Conservation (phyloP, 2,113 vertebrate genomes). For the Python bivittatus region DNA sequence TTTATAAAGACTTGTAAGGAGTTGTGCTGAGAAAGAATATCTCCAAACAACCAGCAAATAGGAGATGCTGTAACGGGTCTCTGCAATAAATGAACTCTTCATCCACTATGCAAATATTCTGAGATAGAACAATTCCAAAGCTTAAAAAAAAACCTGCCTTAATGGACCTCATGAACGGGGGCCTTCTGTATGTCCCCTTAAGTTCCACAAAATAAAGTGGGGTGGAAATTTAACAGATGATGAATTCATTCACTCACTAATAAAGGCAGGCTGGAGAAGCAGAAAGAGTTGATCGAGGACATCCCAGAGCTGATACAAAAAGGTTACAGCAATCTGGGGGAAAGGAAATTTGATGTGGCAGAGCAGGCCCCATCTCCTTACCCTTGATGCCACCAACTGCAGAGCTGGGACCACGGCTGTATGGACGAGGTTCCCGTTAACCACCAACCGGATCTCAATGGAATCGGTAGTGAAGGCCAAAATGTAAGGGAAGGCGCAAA, state of each 20-base stretch:
- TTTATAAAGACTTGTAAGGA: background rate
- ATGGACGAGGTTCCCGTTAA: conserved; percentile 98
- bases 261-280: background rate
- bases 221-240: background rate
- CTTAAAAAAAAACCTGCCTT: background rate
- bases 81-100: background rate
- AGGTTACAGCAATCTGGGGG: background rate
- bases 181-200: background rate
- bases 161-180: background rate
- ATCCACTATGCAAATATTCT: background rate
- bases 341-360: background rate
- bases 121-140: background rate
- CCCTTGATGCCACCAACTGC: conserved; percentile 90
- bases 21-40: background rate
- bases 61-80: background rate
- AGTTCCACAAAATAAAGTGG: background rate
- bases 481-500: conserved; percentile 97
- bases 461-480: conserved; percentile 97
- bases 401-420: conserved; percentile 94
- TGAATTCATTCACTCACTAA: background rate
- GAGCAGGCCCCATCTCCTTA: conserved; percentile 68
- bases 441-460: conserved; percentile 96
- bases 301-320: background rate
- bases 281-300: background rate
- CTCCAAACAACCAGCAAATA: background rate